Conservation (phyloP, 2,888 invertebrate species). For the Pheosia tremula region DNA sequence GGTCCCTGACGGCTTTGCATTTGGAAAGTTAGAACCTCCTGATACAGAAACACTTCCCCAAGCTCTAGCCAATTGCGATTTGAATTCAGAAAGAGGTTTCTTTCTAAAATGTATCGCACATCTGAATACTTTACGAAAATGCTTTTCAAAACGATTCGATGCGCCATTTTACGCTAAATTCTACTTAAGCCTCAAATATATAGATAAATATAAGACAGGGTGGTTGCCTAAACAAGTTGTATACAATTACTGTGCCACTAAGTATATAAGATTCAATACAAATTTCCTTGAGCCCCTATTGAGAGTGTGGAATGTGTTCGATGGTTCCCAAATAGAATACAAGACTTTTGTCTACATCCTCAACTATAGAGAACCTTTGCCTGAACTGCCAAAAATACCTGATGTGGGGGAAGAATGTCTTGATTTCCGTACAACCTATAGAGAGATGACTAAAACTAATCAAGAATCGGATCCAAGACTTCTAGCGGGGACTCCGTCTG, state of each 20-base stretch:
- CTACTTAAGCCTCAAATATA: constrained; percentile 45
- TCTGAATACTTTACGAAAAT: constrained; percentile 56
- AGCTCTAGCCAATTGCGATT: constrained; percentile 44
- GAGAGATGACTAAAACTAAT: constrained; percentile 48
- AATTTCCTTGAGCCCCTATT: constrained; percentile 64
- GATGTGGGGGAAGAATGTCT: constrained; percentile 43
- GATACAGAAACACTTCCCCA: constrained; percentile 54
- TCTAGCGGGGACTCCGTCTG: constrained; percentile 53
- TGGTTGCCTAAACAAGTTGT: constrained; percentile 64
- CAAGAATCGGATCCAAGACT: constrained; percentile 26
- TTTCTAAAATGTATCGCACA: constrained; percentile 61
- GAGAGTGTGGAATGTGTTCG: constrained; percentile 56
- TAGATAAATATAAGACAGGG: constrained; percentile 56
- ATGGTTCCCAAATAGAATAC: constrained; percentile 64
- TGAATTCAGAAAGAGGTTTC: constrained; percentile 52
- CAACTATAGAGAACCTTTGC: constrained; percentile 52
- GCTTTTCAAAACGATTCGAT: constrained; percentile 39
- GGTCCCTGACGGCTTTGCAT: constrained; percentile 65
- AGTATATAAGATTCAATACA: constrained; percentile 56
- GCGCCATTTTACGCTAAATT: constrained; percentile 38
- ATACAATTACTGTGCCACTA: constrained; percentile 59
- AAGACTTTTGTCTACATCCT: constrained; percentile 62
- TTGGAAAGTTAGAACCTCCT: constrained; percentile 60
- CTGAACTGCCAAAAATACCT: constrained; percentile 54
- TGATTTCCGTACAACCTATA: constrained; percentile 52